Evolutionary conservation across 2,113 vertebrate species (phyloP), one percentile per base, ranked within the genome.

Genomic region (Pterocles orientalis): DNA sequence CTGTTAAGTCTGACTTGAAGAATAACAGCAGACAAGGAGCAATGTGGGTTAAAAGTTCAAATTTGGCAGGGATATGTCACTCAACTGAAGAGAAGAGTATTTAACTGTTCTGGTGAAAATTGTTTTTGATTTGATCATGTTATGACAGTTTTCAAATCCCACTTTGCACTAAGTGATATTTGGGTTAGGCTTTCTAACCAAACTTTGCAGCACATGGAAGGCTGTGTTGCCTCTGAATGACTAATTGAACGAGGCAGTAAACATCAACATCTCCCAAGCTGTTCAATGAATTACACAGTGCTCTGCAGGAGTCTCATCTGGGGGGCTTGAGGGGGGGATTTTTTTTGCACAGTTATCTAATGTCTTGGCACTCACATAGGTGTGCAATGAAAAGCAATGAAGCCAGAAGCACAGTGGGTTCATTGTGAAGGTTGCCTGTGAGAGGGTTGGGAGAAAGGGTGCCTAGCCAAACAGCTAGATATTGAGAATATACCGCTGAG

Each of bases 111-210:
- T 96, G 94, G 96, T 97, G 91, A 94, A 96, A 96, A 97, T 34
- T 80, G 94, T 86, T 76, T 97, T 94, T 94, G 94, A 97, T 97
- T 94, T 96, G 94, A 96, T 97, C 83, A 91, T 97, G 95, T 97
- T 96, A 94, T 91, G 96, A 97, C 96, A 97, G 94, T 89, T 95
- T 56, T 83, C 92, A 97, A 96, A 97, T 96, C 92, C 78, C 78
- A 94, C 94, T 96, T 93, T 92, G 91, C 91, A 89, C 78, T 94
- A 91, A 92, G 95, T 75, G 61, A 45, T 95, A 96, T 96, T 91
- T 96, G 94, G 86, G 92, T 86, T 94, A 93, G 70, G 88, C 70
- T 94, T 95, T 93, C 86, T 87, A 96, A 94, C 92, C 88, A 93
- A 95, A 96, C 91, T 88, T 91, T 0, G 75, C 76, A 85, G 92